Percentiles rank a stretch among this genome's conserved stretches.
These are phyloP conservation scores for Gobionotothen gibberifrons DNA, from an alignment of 2,797 vertebrate species.

Conservation along the genomic window DNA sequence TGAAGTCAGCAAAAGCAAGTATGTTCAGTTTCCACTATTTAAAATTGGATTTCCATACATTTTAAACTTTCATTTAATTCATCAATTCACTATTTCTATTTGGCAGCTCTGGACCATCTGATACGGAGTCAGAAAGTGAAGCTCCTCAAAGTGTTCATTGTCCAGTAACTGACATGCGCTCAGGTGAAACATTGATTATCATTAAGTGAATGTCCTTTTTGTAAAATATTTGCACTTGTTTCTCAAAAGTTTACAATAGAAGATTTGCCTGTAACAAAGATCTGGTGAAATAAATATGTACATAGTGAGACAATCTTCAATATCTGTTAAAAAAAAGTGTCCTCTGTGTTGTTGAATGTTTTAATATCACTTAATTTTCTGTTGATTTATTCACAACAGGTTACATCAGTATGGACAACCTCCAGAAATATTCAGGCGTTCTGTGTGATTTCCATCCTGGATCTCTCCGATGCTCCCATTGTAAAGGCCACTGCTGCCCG, in stretches of 20 bases:
- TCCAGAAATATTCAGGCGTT: conserved; percentile 88
- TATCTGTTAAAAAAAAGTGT: not conserved
- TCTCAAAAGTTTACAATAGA: not conserved
- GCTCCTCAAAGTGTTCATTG: conserved; percentile 69
- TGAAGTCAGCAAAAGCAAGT: conserved; percentile 32
- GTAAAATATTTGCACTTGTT: not conserved
- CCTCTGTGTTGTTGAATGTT: not conserved
- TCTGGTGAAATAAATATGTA: not conserved
- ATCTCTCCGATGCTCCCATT: conserved; percentile 76
- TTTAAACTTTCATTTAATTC: not conserved
- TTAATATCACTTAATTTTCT: not conserved
- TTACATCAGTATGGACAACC: conserved; percentile 82
- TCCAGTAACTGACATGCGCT: conserved; percentile 83
- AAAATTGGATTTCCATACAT: not conserved
- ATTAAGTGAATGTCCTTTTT: not conserved
- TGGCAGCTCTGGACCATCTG: conserved; percentile 47
- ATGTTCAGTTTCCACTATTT: conserved; percentile 23
- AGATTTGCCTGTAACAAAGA: not conserved
- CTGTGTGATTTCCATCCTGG: conserved; percentile 85
- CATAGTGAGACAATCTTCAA: not conserved
- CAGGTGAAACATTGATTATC: conserved; percentile 81
- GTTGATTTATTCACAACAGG: conserved; percentile 71
- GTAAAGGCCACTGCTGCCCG: conserved; percentile 69
- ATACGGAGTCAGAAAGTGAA: conserved; percentile 44
- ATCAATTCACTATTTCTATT: conserved; percentile 15